A percentile compares a stretch with the other conserved stretches of the same genome.
Evolutionary conservation across 2,888 invertebrate genomes (phyloP).

Genomic region (Melinopterus prodromus): DNA sequence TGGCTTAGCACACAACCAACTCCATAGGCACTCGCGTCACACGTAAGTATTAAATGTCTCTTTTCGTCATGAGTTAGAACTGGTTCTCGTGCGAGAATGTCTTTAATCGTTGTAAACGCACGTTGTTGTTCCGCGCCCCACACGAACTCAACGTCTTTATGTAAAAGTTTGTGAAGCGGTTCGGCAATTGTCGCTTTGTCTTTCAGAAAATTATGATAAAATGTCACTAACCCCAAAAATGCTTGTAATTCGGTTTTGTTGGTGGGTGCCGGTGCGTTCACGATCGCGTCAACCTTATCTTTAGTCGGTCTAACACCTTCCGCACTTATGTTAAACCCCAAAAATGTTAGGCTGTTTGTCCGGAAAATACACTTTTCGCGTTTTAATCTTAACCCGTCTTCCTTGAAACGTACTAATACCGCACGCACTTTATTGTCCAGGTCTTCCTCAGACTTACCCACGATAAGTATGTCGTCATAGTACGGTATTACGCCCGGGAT

Average conservation of each 20-base stretch:
- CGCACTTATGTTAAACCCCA: slow-evolving; percentile 37
- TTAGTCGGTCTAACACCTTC: slow-evolving; percentile 35
- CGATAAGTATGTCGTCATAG: slow-evolving; percentile 19
- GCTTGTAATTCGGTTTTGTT: slow-evolving; percentile 39
- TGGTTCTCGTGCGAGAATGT: slow-evolving; percentile 6
- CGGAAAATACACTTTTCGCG: not conserved
- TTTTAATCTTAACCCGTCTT: slow-evolving; percentile 12
- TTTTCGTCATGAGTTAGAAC: slow-evolving; percentile 16
- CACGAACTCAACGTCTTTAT: not conserved
- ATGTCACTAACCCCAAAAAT: slow-evolving; percentile 14
- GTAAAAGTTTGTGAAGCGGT: not conserved
- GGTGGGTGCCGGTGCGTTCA: slow-evolving; percentile 33
- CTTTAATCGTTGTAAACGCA: not conserved
- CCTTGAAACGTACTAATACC: not conserved
- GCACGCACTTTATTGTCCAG: slow-evolving; percentile 15
- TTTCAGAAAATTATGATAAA: not conserved
- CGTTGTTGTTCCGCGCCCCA: slow-evolving; percentile 4
- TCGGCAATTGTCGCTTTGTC: not conserved
- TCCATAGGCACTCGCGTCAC: slow-evolving; percentile 22
- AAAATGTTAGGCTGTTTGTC: slow-evolving; percentile 13
- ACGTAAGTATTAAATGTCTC: slow-evolving; percentile 17
- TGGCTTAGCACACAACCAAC: slow-evolving; percentile 16
- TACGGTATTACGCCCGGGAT: slow-evolving; percentile 17
- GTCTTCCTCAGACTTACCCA: slow-evolving; percentile 10
- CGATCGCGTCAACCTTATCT: slow-evolving; percentile 39